Evolutionary conservation across 2,888 invertebrate species (phyloP).

Genomic region (Folsomia manolachei): DNA sequence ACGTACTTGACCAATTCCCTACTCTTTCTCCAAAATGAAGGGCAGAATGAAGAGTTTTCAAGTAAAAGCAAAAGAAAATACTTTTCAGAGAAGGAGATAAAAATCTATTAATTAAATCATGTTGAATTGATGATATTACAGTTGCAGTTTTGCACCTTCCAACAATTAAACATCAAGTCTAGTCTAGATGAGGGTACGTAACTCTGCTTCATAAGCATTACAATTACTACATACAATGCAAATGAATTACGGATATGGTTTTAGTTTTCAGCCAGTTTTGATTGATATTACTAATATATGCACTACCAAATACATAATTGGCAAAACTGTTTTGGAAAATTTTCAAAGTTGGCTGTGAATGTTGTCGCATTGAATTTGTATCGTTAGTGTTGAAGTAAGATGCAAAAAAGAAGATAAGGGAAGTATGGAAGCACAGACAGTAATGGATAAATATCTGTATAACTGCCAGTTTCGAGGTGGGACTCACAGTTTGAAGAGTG

Average conservation of each 20-base stretch:
- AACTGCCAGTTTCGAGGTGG: no score
- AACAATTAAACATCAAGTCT: not conserved
- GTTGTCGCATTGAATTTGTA: not conserved
- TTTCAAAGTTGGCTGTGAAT: not conserved
- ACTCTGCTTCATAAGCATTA: constrained; percentile 4
- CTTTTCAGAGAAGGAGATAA: no score
- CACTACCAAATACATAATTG: no score
- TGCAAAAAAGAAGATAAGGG: no score
- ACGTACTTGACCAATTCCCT: constrained; percentile 5
- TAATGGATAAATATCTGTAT: no score
- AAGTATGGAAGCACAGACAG: no score
- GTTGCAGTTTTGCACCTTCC: not conserved
- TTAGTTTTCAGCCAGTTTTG: no score
- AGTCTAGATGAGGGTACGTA: constrained; percentile 4
- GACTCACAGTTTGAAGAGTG: no score
- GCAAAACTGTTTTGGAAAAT: not conserved
- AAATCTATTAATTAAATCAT: no score
- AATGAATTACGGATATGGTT: no score
- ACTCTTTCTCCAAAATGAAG: not conserved
- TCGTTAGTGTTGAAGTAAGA: not conserved
- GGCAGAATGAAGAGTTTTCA: constrained; percentile 6
- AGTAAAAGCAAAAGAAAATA: not conserved
- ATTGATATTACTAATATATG: not conserved
- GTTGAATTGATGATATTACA: not conserved
- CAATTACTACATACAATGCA: not conserved